Evolutionary conservation across 2,888 invertebrate species (phyloP).

Genomic region (Tanypteryx hageni): DNA sequence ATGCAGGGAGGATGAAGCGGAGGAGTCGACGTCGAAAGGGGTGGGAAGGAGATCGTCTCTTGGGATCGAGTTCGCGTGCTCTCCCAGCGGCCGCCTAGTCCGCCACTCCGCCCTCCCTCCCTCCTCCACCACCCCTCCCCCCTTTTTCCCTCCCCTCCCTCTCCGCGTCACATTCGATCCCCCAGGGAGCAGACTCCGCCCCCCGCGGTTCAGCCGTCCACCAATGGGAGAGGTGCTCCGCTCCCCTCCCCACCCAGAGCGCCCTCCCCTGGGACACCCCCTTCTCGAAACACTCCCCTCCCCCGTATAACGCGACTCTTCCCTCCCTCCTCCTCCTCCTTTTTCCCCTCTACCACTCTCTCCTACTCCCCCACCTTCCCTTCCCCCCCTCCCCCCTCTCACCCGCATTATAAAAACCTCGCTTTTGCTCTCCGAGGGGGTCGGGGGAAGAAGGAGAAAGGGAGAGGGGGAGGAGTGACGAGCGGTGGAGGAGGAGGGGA

Average conservation of each 20-base stretch:
- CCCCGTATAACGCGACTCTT: not conserved
- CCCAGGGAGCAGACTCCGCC: conserved; percentile 67
- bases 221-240: conserved; percentile 67
- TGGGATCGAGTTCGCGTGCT: conserved; percentile 44
- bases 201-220: conserved; percentile 67
- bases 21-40: not conserved
- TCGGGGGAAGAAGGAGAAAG: not conserved
- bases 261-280: conserved; percentile 1
- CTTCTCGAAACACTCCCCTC: not conserved
- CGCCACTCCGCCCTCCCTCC: not conserved
- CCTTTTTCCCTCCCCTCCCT: not conserved
- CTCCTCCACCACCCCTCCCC: not conserved
- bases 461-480: not conserved
- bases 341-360: not conserved
- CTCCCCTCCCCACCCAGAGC: conserved; percentile 54
- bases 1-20: no score
- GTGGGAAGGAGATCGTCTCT: not conserved
- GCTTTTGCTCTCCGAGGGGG: conserved; percentile 55
- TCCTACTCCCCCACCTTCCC: not conserved
- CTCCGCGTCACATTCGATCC: conserved; percentile 58
- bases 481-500: no score
- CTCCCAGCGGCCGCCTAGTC: conserved; percentile 4
- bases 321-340: not conserved
- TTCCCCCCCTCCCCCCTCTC: not conserved
- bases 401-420: conserved; percentile 44